phyloP scores from a whole-genome alignment of 2,888 invertebrate species.

The Tenthredo distinguenda region DNA sequence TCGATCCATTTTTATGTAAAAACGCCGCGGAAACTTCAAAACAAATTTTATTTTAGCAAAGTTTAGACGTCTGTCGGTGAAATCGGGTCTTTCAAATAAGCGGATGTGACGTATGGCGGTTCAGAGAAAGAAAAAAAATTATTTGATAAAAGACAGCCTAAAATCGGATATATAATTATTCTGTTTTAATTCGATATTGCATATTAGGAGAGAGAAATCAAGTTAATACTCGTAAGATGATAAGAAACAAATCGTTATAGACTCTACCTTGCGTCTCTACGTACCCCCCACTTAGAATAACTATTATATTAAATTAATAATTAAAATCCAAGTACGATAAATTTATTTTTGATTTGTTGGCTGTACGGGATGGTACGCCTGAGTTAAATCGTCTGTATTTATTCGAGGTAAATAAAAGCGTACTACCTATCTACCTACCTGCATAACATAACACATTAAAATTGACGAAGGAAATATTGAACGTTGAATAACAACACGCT shows the following conservation, averaged over 20 bases:
- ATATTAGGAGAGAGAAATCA: not conserved
- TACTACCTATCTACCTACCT: not conserved
- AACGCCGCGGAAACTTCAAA: not conserved
- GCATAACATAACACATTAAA: not conserved
- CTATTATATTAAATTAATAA: slow-evolving; percentile 29
- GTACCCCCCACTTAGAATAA: slow-evolving; percentile 15
- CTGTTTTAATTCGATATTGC: not conserved
- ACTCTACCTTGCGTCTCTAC: slow-evolving; percentile 19
- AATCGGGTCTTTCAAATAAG: slow-evolving; percentile 5
- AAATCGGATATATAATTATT: not conserved
- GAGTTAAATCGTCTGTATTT: slow-evolving; percentile 24
- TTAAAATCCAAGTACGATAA: slow-evolving; percentile 1
- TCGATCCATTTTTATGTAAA: not conserved
- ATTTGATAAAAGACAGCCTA: not conserved
- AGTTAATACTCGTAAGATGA: not conserved
- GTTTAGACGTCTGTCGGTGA: not conserved
- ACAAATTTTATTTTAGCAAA: not conserved
- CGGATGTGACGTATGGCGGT: slow-evolving; percentile 26
- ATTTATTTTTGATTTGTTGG: slow-evolving; percentile 13
- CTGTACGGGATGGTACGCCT: slow-evolving; percentile 39
- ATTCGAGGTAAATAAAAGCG: slow-evolving; percentile 40
- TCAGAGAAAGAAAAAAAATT: not conserved
- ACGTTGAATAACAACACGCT: not conserved
- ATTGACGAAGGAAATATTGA: not conserved
- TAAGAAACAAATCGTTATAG: not conserved